Conservation (phyloP, 2,888 invertebrate genomes). For the Sarcophaga variegata region DNA sequence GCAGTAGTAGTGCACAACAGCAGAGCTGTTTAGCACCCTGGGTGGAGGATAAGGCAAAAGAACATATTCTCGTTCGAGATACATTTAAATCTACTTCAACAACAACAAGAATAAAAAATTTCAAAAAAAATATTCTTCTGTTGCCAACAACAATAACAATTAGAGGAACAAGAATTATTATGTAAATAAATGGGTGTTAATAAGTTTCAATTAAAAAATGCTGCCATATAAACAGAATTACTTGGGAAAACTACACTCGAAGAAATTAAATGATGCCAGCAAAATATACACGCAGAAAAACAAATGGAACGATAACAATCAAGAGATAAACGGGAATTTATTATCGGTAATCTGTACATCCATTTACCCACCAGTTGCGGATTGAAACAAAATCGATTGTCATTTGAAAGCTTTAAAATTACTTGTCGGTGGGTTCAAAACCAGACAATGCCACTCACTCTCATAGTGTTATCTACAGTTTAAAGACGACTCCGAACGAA, state of each 20-base stretch:
- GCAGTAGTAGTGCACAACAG: background rate
- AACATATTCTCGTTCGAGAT: background rate
- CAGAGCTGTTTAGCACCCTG: background rate
- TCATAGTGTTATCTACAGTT: too few relatives aligned
- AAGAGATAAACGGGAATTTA: too few relatives aligned
- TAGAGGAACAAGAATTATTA: slow-evolving; percentile 6
- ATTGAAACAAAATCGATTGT: too few relatives aligned
- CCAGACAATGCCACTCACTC: too few relatives aligned
- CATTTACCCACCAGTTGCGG: too few relatives aligned
- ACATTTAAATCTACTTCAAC: slow-evolving; percentile 9
- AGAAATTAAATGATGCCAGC: background rate
- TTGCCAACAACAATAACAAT: background rate
- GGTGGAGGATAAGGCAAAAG: background rate
- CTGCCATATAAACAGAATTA: background rate
- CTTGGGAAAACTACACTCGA: background rate
- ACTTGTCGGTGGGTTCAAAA: too few relatives aligned
- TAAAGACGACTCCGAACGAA: too few relatives aligned
- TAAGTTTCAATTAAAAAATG: slow-evolving; percentile 61
- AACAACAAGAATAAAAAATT: background rate
- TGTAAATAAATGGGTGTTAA: slow-evolving; percentile 58
- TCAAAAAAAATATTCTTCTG: background rate
- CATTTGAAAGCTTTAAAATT: too few relatives aligned
- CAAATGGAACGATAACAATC: too few relatives aligned
- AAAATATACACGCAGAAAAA: background rate
- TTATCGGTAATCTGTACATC: too few relatives aligned